A percentile compares a stretch with the other conserved stretches of the same genome.
phyloP scores from a whole-genome alignment of 2,113 vertebrate species.

The Pluvialis apricaria region DNA sequence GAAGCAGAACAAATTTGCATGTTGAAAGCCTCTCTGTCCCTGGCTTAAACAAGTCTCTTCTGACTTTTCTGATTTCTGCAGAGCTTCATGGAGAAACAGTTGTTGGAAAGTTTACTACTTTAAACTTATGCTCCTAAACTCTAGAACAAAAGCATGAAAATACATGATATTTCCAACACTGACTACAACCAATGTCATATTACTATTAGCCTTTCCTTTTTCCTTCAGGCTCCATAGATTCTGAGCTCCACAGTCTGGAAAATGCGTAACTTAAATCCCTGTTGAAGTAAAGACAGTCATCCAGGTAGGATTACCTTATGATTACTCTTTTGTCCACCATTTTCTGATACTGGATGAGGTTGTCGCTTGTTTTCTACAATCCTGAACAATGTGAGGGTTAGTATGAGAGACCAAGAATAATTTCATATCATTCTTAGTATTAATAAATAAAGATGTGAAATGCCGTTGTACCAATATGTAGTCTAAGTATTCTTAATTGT shows the following conservation, averaged over 20 bases:
- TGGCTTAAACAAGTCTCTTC: neutral
- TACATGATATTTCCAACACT: neutral
- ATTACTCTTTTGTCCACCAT: neutral
- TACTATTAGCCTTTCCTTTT: neutral
- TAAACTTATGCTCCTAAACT: neutral
- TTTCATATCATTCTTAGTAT: neutral
- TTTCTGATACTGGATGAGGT: neutral
- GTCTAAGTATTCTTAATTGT: neutral
- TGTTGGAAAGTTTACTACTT: neutral
- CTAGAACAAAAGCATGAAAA: neutral
- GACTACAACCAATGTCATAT: neutral
- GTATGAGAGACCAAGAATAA: neutral
- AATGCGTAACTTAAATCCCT: neutral
- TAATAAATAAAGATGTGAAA: neutral
- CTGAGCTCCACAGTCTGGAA: neutral
- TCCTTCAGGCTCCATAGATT: neutral
- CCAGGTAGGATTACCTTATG: neutral
- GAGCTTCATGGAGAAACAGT: neutral
- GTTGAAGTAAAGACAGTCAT: neutral
- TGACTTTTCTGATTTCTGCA: neutral
- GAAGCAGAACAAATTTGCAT: neutral
- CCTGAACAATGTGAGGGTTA: neutral
- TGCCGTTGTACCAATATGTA: neutral
- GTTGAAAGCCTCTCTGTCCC: neutral
- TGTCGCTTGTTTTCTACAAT: neutral